Conservation (phyloP, 1,140 invertebrate species). For the Dinoponera quadriceps region DNA sequence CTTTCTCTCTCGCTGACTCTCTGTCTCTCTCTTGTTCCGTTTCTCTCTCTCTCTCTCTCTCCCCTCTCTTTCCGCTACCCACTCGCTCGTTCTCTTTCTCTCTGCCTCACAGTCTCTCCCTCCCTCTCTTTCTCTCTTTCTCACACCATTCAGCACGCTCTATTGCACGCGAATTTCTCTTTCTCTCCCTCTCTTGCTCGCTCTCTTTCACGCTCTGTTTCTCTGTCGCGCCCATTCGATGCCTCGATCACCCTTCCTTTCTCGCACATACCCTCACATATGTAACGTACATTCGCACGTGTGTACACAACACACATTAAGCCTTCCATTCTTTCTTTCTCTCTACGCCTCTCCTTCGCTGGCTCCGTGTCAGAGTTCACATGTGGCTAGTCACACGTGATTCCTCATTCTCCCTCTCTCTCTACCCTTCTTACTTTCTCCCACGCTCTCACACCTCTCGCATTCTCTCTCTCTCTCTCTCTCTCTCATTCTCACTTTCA, state of each 20-base stretch:
- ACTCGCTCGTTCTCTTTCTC: slow-evolving; percentile 15
- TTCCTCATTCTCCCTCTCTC: slow-evolving; percentile 35
- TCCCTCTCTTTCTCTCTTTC: slow-evolving; percentile 17
- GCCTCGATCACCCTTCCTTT: slow-evolving; percentile 24
- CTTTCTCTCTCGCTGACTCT: slow-evolving; percentile 45
- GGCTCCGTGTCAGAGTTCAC: slow-evolving; percentile 24
- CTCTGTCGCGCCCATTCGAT: slow-evolving; percentile 26
- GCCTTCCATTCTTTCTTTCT: slow-evolving; percentile 57
- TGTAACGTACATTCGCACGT: slow-evolving; percentile 24
- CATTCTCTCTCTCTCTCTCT: slow-evolving; percentile 32
- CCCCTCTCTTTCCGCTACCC: slow-evolving; percentile 31
- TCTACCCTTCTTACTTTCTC: slow-evolving; percentile 37
- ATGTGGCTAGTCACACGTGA: slow-evolving; percentile 43
- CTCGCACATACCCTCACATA: slow-evolving; percentile 30
- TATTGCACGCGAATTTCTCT: slow-evolving; percentile 39
- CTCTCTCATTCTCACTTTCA: slow-evolving; percentile 51
- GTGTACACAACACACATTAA: slow-evolving; percentile 30
- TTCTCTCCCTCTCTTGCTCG: slow-evolving; percentile 16
- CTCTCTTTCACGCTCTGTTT: slow-evolving; percentile 32
- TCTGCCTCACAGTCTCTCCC: slow-evolving; percentile 9
- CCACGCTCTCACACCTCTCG: slow-evolving; percentile 25
- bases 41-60: slow-evolving; percentile 28
- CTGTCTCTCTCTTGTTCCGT: slow-evolving; percentile 54
- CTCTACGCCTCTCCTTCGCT: slow-evolving; percentile 23
- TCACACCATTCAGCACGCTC: slow-evolving; percentile 27